These are phyloP conservation scores for Agrochola lychnidis DNA, from an alignment of 2,888 invertebrate genomes.

Conservation along the genomic window DNA sequence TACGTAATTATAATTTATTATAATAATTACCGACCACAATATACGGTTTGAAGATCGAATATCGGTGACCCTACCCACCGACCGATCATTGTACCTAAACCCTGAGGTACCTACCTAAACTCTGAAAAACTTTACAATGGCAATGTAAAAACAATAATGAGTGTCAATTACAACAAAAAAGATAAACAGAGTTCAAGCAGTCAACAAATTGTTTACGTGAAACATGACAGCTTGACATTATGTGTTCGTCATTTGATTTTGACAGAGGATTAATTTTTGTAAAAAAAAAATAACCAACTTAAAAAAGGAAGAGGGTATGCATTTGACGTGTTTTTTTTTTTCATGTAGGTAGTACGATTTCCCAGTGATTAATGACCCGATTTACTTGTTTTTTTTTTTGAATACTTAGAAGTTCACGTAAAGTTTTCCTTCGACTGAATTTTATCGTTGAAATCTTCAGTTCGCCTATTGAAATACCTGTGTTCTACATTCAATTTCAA, in stretches of 20 bases:
- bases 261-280: no score
- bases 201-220: constrained; percentile 18
- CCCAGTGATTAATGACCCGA: neutral
- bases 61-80: neutral
- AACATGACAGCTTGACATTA: constrained; percentile 17
- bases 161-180: constrained; percentile 36
- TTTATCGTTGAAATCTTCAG: neutral
- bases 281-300: no score
- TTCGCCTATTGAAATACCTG: neutral
- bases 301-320: neutral
- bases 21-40: neutral
- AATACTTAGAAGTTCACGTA: neutral
- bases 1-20: neutral
- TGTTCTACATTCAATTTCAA: neutral
- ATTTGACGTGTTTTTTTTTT: neutral
- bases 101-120: neutral
- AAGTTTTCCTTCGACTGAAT: neutral
- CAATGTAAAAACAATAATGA: constrained; percentile 24
- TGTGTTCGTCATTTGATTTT: constrained; percentile 19
- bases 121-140: constrained; percentile 38
- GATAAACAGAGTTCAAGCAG: constrained; percentile 25
- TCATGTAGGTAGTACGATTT: neutral
- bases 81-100: neutral
- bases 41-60: neutral
- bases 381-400: neutral